Base-by-base conservation (phyloP, 2,888 invertebrate genomes). In the Amaurobius ferox region DNA sequence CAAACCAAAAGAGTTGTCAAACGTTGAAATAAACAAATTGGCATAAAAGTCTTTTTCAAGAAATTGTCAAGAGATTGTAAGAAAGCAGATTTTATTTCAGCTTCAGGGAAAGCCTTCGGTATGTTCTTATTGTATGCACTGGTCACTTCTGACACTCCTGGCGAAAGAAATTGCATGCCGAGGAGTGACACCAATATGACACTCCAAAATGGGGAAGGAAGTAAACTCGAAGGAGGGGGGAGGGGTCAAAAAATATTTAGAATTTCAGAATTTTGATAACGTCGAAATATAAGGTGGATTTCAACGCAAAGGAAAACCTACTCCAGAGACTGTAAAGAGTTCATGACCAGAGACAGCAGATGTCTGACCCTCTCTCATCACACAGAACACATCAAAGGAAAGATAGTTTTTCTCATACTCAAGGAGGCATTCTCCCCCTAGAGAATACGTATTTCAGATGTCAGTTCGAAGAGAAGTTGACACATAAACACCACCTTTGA, bases 101-200 rank as follows among this genome's bases (percentile, higher is more conserved):
- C n/a, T 44, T 44, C 44, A n/a, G n/a, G n/a, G n/a, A 44, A 44
- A 13, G 44, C 16, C 44, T 16, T 44, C 44, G 9, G n/a, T 11
- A 44, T 44, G 6, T 44, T 44, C 44, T 44, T 44, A 44, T 44
- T n/a, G 11, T 44, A 44, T 44, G 44, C 44, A 44, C 13, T 44
- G 16, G 44, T 44, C 44, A 44, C 2, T 44, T 44, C n/a, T 44
- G 44, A 44, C 44, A 44, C 66, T 44, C 70, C 26, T 78, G 61
- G 68, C 55, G 70, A 70, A 78, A 30, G 61, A 61, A 70, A 78
- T 70, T 78, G 61, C 70, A 78, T 78, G 70, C 62, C 28, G n/a
- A 55, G 32, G 19, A 78, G 55, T 78, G 62, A 70, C 78, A 70
- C 29, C n/a, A n/a, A 77, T 26, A 77, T 48, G 77, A 67, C 74